Evolutionary conservation across 2,797 vertebrate species (phyloP).

Genomic region (Alfaro cultratus): DNA sequence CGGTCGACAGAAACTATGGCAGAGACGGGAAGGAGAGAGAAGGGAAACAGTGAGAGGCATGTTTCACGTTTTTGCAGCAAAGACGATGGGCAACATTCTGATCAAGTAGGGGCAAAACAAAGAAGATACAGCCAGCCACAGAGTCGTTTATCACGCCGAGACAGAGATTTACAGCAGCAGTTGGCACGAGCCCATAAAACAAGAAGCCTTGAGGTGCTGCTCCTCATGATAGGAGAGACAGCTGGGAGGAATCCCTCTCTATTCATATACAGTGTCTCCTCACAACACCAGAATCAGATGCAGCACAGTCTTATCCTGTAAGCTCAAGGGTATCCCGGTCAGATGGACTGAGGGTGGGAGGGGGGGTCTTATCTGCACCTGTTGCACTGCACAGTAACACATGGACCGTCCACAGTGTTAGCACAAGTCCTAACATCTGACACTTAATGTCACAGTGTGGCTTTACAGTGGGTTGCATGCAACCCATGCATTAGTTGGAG

Average conservation of each 20-base stretch:
- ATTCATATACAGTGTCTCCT: constrained; percentile 42
- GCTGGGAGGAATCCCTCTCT: constrained; percentile 49
- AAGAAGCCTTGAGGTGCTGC: neutral
- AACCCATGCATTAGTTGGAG: too few species aligned
- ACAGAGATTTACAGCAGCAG: constrained; percentile 18
- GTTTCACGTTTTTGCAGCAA: constrained; percentile 28
- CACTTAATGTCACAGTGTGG: constrained; percentile 8
- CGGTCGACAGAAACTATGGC: constrained; percentile 75
- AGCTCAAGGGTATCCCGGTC: constrained; percentile 60
- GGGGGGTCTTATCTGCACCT: constrained; percentile 69
- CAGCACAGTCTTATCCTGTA: constrained; percentile 21
- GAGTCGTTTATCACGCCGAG: neutral
- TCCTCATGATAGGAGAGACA: constrained; percentile 50
- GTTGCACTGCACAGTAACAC: constrained; percentile 54
- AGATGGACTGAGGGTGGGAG: constrained; percentile 9
- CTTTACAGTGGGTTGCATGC: neutral
- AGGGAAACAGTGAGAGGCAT: constrained; percentile 9
- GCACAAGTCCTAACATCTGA: constrained; percentile 35
- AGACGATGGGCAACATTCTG: constrained; percentile 38
- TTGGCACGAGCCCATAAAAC: constrained; percentile 7
- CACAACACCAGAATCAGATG: constrained; percentile 11
- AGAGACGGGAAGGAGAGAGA: neutral
- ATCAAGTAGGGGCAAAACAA: constrained; percentile 23
- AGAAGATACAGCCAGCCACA: constrained; percentile 8
- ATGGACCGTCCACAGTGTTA: constrained; percentile 20